A percentile compares a stretch with the other conserved stretches of the same genome.
Evolutionary conservation across 1,140 invertebrate genomes (phyloP).

Genomic region (Laodelphax striatellus): DNA sequence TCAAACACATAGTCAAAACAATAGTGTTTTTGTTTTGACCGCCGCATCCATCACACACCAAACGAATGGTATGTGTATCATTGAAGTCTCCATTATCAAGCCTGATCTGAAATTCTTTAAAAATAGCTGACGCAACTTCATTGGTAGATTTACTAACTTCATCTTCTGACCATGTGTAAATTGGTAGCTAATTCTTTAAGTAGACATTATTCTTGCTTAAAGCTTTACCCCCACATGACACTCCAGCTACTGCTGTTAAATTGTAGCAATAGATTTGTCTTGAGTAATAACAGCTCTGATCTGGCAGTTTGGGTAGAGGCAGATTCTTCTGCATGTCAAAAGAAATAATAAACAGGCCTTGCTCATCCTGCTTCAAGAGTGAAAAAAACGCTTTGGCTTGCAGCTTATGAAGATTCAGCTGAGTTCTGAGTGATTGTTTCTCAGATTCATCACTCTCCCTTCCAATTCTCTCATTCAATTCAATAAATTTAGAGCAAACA

Average conservation of each 20-base stretch:
- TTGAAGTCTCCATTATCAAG: background rate
- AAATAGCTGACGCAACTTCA: slow-evolving; percentile 12
- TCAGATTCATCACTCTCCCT: background rate
- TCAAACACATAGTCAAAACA: slow-evolving; percentile 19
- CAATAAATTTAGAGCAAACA: background rate
- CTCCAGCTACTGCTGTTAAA: slow-evolving; percentile 11
- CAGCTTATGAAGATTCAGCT: background rate
- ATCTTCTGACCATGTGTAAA: slow-evolving; percentile 12
- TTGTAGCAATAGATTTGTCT: slow-evolving; percentile 17
- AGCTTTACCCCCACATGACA: background rate
- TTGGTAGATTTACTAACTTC: slow-evolving; percentile 6
- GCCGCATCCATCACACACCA: slow-evolving; percentile 6
- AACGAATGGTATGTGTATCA: background rate
- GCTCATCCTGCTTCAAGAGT: background rate
- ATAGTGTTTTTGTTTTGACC: slow-evolving; percentile 14
- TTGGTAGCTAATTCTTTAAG: too few species aligned
- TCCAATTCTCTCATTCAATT: background rate
- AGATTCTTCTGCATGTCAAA: slow-evolving; percentile 13
- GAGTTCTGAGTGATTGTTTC: background rate
- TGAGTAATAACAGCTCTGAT: slow-evolving; percentile 12
- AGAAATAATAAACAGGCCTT: background rate
- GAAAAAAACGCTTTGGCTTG: background rate
- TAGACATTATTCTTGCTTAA: slow-evolving; percentile 6
- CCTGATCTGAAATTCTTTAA: background rate
- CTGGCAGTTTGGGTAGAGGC: slow-evolving; percentile 12